Evolutionary conservation across 2,888 invertebrate genomes (phyloP).

Genomic region (Spisula solida): DNA sequence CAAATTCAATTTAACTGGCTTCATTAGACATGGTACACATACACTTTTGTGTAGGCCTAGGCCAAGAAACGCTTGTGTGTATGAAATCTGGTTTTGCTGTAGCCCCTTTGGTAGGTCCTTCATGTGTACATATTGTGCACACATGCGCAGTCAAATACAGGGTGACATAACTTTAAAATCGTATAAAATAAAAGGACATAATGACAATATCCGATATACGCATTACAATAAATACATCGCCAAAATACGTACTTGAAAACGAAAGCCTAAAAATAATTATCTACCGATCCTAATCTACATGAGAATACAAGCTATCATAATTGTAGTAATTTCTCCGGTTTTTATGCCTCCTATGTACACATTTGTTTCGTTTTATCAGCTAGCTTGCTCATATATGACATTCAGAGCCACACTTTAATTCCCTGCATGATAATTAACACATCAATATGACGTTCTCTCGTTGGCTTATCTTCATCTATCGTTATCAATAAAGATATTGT

Average conservation of each 20-base stretch:
- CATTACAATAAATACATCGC: neutral
- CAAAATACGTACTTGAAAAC: neutral
- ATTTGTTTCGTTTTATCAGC: neutral
- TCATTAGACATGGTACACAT: no score
- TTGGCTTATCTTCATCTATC: neutral
- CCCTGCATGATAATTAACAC: neutral
- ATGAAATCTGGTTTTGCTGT: no score
- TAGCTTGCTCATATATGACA: constrained; percentile 15
- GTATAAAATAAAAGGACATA: neutral
- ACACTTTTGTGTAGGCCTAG: no score
- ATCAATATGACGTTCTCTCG: constrained; percentile 3
- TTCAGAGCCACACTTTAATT: neutral
- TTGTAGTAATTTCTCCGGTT: neutral
- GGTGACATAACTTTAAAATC: no score
- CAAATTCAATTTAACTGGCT: no score
- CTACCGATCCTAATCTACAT: neutral
- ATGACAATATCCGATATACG: neutral
- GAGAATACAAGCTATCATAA: constrained; percentile 9
- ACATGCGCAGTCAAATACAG: neutral
- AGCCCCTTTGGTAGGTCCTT: no score
- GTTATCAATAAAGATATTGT: neutral
- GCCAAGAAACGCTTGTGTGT: no score
- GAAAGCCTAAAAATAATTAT: neutral
- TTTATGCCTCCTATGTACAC: neutral
- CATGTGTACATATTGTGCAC: neutral